Percentiles rank a stretch among this genome's conserved stretches.
Evolutionary conservation across 2,888 invertebrate species (phyloP).

Genomic region (Andrena hattorfiana): DNA sequence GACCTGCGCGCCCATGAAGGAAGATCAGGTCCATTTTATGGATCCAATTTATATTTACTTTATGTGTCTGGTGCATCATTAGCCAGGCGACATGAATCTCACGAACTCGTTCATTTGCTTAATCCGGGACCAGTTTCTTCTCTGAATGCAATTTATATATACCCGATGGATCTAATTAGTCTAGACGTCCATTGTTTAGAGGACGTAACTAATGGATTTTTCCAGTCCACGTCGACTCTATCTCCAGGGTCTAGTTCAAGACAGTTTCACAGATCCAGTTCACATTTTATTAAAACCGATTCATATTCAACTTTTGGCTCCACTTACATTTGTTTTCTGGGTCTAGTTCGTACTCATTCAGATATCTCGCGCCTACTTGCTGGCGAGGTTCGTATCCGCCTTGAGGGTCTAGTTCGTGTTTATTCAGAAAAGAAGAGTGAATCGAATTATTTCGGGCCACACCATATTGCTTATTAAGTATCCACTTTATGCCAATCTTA

Average conservation of each 20-base stretch:
- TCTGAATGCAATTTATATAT: background rate
- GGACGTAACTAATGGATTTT: background rate
- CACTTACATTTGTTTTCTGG: background rate
- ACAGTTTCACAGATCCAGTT: conserved; percentile 10
- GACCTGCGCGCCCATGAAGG: no score
- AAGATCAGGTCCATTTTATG: no score
- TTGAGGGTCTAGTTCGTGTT: conserved; percentile 4
- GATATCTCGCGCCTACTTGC: background rate
- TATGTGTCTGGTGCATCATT: background rate
- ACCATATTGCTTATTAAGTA: background rate
- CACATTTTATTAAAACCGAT: background rate
- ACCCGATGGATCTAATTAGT: background rate
- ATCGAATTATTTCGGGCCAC: background rate
- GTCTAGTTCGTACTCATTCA: conserved; percentile 5
- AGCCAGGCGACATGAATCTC: background rate
- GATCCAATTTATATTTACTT: background rate
- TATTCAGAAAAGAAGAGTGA: background rate
- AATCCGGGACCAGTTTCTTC: background rate
- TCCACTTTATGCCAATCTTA: background rate
- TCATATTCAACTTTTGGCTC: conserved; percentile 1
- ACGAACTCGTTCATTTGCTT: background rate
- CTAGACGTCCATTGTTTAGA: background rate
- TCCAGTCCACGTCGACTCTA: background rate
- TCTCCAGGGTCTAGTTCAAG: background rate
- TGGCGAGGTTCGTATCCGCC: background rate